phyloP scores from a whole-genome alignment of 2,797 vertebrate genomes.

The Pangasius djambal region DNA sequence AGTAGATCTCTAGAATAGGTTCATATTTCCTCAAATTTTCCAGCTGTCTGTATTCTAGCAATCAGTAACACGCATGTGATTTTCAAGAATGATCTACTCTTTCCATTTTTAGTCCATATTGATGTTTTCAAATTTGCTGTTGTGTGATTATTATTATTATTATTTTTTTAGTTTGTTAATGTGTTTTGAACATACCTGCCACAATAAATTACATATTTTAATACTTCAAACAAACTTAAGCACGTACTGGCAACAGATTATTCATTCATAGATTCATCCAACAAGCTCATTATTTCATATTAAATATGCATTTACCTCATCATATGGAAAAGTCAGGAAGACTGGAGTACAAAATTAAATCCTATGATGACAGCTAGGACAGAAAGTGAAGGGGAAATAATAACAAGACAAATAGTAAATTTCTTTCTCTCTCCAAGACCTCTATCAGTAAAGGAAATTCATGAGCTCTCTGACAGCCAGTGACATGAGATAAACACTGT shows the following conservation, averaged over 20 bases:
- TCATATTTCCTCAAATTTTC: background rate
- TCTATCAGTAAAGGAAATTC: conserved; percentile 65
- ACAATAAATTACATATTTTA: background rate
- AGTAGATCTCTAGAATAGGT: background rate
- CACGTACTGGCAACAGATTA: background rate
- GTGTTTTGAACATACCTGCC: background rate
- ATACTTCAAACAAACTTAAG: background rate
- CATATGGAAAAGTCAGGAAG: background rate
- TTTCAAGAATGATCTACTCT: background rate
- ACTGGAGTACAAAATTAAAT: conserved; percentile 12
- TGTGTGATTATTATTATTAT: background rate
- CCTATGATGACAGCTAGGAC: conserved; percentile 2
- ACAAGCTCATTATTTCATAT: conserved; percentile 3
- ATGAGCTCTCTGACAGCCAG: conserved; percentile 59
- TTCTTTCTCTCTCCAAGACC: background rate
- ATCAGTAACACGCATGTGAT: background rate
- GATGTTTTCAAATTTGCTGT: background rate
- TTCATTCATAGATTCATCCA: background rate
- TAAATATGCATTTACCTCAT: background rate
- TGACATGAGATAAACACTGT: conserved; percentile 65
- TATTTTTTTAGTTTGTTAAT: background rate
- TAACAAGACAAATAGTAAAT: conserved; percentile 29
- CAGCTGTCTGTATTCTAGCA: background rate
- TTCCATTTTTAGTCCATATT: background rate
- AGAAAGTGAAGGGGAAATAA: conserved; percentile 31